phyloP scores from a whole-genome alignment of 1,140 invertebrate genomes.

The Camponotus pennsylvanicus region DNA sequence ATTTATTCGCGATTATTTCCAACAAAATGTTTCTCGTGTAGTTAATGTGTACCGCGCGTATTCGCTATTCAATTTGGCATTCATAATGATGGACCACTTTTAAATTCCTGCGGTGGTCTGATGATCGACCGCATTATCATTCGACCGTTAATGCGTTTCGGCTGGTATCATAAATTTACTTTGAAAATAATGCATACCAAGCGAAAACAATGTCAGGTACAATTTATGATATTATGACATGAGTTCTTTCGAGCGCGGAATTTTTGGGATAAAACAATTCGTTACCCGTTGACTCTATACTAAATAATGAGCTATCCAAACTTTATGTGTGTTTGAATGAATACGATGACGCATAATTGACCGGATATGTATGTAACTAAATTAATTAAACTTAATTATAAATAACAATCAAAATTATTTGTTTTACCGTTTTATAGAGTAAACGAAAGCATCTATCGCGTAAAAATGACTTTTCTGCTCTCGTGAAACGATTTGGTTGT shows the following conservation, averaged over 20 bases:
- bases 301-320: constrained; percentile 14
- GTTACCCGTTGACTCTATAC: neutral
- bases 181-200: constrained; percentile 45
- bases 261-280: constrained; percentile 47
- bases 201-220: constrained; percentile 32
- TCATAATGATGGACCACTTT: constrained; percentile 24
- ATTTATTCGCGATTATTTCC: neutral
- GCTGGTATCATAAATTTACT: constrained; percentile 35
- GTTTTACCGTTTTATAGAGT: neutral
- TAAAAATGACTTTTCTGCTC: neutral
- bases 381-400: constrained; percentile 21
- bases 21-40: constrained; percentile 17
- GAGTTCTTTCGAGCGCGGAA: constrained; percentile 33
- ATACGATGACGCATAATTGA: neutral
- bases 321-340: constrained; percentile 17
- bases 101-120: constrained; percentile 37
- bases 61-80: constrained; percentile 2
- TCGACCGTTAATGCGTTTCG: constrained; percentile 33
- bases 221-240: constrained; percentile 35
- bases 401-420: neutral
- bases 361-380: neutral
- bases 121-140: constrained; percentile 53
- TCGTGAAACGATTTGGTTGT: neutral
- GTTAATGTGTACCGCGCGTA: neutral
- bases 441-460: neutral